Base-by-base conservation (phyloP, 2,113 vertebrate genomes). In the Etia nguti region DNA sequence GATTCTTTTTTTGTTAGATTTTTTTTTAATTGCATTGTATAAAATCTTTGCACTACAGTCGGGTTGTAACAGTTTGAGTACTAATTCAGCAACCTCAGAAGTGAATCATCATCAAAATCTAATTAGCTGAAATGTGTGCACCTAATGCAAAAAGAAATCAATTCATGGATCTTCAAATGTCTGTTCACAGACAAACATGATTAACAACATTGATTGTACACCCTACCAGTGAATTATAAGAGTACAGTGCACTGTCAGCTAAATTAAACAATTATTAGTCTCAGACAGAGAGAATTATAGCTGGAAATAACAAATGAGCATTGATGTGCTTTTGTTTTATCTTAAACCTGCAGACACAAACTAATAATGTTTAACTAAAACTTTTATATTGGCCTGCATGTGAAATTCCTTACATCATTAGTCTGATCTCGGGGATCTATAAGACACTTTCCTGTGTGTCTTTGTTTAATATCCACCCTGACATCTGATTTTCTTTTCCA, bases 381-480 rank as follows among this genome's bases (percentile, higher is more conserved):
- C 22, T 75, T 81, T n/a, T 77, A 12, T 52, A 59, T 34, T 62
- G 24, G 16, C 57, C 36, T 82, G 62, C 52, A 50, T 80, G 22
- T 84, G 12, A 75, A 75, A 75, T 41, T 50, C 34, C 34, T 29
- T 31, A 9, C 3, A 15, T 38, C 6, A 41, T 80, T 54, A 57
- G 83, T 83, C 24, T 68, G 29, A 88, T 75, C 52, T 55, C 34
- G 70, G 15, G 34, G 31, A 48, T 43, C 34, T 16, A 55, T 60
- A 36, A 70, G 26, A 59, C 57, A n/a, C 22, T 73, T 59, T 73
- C 57, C 24, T 22, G 10, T 86, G 36, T 54, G 26, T 52, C 46
- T 70, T 81, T 68, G 22, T 85, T 88, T 70, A 38, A 86, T 88
- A 86, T 83, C n/a, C 79, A 81, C 75, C 55, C 46, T 70, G 54